These are phyloP conservation scores for Philopotamus ludificatus DNA, from an alignment of 1,140 invertebrate genomes.

Conservation along the genomic window DNA sequence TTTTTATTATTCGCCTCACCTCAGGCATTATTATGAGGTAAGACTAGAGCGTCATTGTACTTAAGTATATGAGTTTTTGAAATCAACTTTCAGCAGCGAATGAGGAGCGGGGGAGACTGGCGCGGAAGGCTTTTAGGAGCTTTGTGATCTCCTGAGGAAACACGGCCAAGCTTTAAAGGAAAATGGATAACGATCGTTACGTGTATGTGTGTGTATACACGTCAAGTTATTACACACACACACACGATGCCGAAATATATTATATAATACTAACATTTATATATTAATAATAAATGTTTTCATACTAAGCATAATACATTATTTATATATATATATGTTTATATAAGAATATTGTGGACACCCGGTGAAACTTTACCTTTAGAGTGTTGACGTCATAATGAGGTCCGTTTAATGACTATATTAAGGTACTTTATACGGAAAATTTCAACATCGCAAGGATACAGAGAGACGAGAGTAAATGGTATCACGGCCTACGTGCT, in stretches of 20 bases:
- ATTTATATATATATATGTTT: too few species aligned
- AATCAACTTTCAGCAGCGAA: slow-evolving; percentile 11
- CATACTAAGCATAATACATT: too few species aligned
- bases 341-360: too few species aligned
- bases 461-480: background rate
- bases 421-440: background rate
- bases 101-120: too few species aligned
- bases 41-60: background rate
- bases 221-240: too few species aligned
- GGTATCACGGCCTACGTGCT: background rate
- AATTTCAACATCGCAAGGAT: background rate
- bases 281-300: too few species aligned
- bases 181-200: slow-evolving; percentile 12
- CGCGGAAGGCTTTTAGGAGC: background rate
- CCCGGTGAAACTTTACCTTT: background rate
- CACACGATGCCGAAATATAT: too few species aligned
- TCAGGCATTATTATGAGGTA: background rate
- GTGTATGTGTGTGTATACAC: too few species aligned
- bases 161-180: background rate
- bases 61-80: background rate
- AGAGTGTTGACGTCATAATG: slow-evolving; percentile 15
- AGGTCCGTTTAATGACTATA: slow-evolving; percentile 6
- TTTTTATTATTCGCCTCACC: too few species aligned
- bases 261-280: too few species aligned
- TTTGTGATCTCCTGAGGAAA: slow-evolving; percentile 10